These are phyloP conservation scores for Athetis lepigone DNA, from an alignment of 2,888 invertebrate species.

Conservation along the genomic window DNA sequence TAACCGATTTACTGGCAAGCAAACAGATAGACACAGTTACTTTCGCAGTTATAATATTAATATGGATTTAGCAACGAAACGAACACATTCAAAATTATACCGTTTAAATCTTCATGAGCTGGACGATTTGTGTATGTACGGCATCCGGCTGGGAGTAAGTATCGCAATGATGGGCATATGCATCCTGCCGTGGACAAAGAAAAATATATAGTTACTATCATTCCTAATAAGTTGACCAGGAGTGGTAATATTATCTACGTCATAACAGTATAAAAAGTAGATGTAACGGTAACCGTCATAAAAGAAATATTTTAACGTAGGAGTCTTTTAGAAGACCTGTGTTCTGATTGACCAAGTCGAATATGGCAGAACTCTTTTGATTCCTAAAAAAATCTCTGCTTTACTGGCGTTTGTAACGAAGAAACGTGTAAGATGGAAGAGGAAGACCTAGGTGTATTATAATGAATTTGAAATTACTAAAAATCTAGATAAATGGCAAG, in stretches of 20 bases:
- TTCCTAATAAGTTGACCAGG: slow-evolving; percentile 18
- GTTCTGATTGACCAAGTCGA: neutral
- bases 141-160: slow-evolving; percentile 22
- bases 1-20: no score
- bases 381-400: neutral
- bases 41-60: no score
- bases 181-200: slow-evolving; percentile 23
- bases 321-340: neutral
- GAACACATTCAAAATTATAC: slow-evolving; percentile 30
- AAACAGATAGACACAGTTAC: no score
- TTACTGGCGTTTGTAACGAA: neutral
- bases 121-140: slow-evolving; percentile 38
- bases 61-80: slow-evolving; percentile 47
- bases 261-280: neutral
- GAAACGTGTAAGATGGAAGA: neutral
- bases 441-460: neutral
- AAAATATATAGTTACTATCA: slow-evolving; percentile 33
- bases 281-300: neutral
- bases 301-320: neutral
- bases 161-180: slow-evolving; percentile 12
- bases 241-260: neutral
- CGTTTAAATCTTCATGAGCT: slow-evolving; percentile 45
- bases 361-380: neutral
- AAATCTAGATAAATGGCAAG: no score
- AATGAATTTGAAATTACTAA: no score